phyloP scores from a whole-genome alignment of 2,888 invertebrate species.

The Gisinianus flammeolus region DNA sequence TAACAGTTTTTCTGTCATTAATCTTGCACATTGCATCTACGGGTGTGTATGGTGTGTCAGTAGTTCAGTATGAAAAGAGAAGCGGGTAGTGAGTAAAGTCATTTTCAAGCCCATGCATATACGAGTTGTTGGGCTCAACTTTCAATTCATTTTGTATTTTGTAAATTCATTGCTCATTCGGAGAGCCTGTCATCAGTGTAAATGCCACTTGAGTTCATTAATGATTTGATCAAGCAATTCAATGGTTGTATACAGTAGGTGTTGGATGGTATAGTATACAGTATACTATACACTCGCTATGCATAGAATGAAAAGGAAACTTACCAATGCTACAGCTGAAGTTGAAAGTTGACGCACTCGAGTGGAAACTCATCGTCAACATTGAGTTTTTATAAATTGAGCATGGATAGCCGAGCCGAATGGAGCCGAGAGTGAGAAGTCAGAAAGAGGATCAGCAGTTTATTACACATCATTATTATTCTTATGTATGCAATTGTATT shows the following conservation, averaged over 20 bases:
- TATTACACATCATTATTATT: not conserved
- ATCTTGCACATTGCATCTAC: not conserved
- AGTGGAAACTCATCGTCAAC: not conserved
- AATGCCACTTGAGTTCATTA: slow-evolving; percentile 1
- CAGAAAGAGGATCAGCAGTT: no score
- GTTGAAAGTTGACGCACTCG: not conserved
- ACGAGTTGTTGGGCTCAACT: not conserved
- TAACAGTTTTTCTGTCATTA: not conserved
- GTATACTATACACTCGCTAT: not conserved
- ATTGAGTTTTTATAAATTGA: not conserved
- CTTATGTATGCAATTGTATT: not conserved
- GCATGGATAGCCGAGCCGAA: not conserved
- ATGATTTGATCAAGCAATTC: slow-evolving; percentile 7
- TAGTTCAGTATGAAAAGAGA: not conserved
- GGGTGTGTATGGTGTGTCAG: not conserved
- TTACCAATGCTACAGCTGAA: not conserved
- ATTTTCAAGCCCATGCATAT: not conserved
- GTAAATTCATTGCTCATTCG: not conserved
- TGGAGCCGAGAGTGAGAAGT: no score
- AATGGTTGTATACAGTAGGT: not conserved
- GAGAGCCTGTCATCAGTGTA: slow-evolving; percentile 8
- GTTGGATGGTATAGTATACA: not conserved
- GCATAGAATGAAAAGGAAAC: not conserved
- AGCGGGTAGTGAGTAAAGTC: not conserved
- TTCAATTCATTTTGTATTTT: not conserved